phyloP scores from a whole-genome alignment of 1,140 invertebrate genomes.

The Drosophila repleta region DNA sequence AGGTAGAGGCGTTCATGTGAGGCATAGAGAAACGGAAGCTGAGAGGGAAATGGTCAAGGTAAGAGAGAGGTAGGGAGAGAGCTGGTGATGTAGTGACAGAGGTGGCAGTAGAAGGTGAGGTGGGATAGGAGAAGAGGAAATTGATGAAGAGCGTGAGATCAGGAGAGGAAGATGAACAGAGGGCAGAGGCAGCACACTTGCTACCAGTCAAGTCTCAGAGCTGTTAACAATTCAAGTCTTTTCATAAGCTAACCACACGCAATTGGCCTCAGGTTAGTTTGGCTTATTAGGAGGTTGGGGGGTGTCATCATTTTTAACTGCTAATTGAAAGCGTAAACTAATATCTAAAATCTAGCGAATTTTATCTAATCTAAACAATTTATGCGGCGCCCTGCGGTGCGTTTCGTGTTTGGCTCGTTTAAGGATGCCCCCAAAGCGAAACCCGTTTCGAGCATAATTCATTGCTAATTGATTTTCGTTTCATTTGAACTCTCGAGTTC shows the following conservation, averaged over 20 bases:
- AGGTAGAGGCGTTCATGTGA: too few relatives aligned
- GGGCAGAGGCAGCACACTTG: background rate
- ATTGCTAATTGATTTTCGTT: conserved; percentile 72
- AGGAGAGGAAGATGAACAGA: too few relatives aligned
- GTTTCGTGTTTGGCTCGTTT: conserved; percentile 13
- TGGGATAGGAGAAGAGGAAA: too few relatives aligned
- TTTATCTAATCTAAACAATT: conserved; percentile 5
- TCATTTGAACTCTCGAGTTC: conserved; percentile 27
- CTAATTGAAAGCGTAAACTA: conserved; percentile 63
- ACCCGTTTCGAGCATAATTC: conserved; percentile 58
- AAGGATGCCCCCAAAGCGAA: conserved; percentile 43
- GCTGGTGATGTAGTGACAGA: too few relatives aligned
- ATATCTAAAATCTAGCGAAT: background rate
- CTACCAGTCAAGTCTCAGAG: background rate
- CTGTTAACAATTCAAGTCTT: conserved; percentile 3
- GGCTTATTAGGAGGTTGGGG: background rate
- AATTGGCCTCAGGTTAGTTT: conserved; percentile 4
- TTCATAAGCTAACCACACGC: background rate
- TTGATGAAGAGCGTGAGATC: too few relatives aligned
- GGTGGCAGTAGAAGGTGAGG: too few relatives aligned
- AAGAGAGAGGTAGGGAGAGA: too few relatives aligned
- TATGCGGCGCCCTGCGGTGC: conserved; percentile 24
- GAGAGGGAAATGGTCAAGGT: too few relatives aligned
- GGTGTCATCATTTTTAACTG: conserved; percentile 61
- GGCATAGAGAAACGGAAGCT: too few relatives aligned